Evolutionary conservation across 2,888 invertebrate genomes (phyloP).

Genomic region (Torymus texanus): DNA sequence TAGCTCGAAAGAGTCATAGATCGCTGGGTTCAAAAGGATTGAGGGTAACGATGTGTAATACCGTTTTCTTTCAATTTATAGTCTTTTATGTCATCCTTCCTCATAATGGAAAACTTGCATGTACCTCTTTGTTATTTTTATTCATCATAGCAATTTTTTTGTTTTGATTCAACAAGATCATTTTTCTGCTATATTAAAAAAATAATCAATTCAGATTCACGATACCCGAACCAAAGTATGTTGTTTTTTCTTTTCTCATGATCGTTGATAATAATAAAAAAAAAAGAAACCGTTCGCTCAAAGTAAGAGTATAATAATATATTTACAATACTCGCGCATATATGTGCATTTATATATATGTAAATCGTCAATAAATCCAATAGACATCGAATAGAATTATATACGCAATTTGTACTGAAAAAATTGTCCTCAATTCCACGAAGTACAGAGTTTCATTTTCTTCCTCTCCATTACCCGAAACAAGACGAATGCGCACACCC

Average conservation of each 20-base stretch:
- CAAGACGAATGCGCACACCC: too few species aligned
- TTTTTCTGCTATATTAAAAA: constrained; percentile 2
- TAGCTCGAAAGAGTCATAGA: constrained; percentile 46
- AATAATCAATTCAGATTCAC: neutral
- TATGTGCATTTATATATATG: too few species aligned
- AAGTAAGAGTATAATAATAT: too few species aligned
- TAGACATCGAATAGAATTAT: neutral
- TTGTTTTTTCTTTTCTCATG: too few species aligned
- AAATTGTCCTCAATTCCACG: neutral
- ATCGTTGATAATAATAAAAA: too few species aligned
- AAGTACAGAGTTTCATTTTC: too few species aligned
- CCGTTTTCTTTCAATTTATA: constrained; percentile 24
- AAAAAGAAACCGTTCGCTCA: too few species aligned
- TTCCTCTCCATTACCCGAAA: too few species aligned
- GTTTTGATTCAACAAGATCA: neutral
- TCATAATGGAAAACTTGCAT: constrained; percentile 24
- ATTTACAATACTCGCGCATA: too few species aligned
- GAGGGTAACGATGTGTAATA: constrained; percentile 40
- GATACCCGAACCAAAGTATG: too few species aligned
- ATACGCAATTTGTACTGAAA: neutral
- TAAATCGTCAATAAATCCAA: neutral
- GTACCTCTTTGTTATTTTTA: constrained; percentile 3
- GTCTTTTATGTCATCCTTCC: constrained; percentile 4
- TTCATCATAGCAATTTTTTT: neutral
- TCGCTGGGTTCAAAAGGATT: constrained; percentile 29